Evolutionary conservation across 2,888 invertebrate species (phyloP), one percentile per base, ranked within the genome.

Genomic region (Clivina fossor): DNA sequence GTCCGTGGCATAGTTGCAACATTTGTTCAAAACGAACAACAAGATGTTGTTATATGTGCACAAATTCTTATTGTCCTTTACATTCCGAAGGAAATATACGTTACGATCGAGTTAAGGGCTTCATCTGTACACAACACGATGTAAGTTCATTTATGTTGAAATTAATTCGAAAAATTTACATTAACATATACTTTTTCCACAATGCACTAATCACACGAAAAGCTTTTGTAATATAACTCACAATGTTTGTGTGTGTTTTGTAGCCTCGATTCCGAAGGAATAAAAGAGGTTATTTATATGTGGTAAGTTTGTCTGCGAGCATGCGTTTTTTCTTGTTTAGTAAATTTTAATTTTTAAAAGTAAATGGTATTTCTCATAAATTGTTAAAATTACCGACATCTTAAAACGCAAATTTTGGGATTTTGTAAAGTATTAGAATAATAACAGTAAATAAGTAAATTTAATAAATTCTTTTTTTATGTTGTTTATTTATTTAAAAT

Each of bases 1-100:
- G 75, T 61, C 71, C 73, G 2, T 69, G 72, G 64, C 75, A 75
- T 58, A 71, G 68, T 44, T 75, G 74, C 58, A 72, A 70, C 49
- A 57, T 68, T 24, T 75, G 75, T 58, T 61, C 68, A 2, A 72
- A 73, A 59, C 62, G 72, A 24, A 74, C 74, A 5, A 69, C 70
- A 18, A 63, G 73, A 44, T 72, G 70, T 59, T 75, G 74, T 58
- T 64, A 68, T 5, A 69, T 67, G 58, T 75, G 74, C 58, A 63
- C 68, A 37, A 72, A 72, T 58, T 72, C 74, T 1, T 75, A 68
- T 60, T 75, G 74, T 59, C 71, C 72, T 2, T 58, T 65, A 18
- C 74, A 75, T 66, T 69, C 71, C 0, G 66, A 71, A 20, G 71
- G 71, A n/a, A 71, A 71, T 54, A 63, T 74, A 13, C 64, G 71